Base-by-base conservation (phyloP, 2,888 invertebrate species). In the Sphecodes monilicornis region DNA sequence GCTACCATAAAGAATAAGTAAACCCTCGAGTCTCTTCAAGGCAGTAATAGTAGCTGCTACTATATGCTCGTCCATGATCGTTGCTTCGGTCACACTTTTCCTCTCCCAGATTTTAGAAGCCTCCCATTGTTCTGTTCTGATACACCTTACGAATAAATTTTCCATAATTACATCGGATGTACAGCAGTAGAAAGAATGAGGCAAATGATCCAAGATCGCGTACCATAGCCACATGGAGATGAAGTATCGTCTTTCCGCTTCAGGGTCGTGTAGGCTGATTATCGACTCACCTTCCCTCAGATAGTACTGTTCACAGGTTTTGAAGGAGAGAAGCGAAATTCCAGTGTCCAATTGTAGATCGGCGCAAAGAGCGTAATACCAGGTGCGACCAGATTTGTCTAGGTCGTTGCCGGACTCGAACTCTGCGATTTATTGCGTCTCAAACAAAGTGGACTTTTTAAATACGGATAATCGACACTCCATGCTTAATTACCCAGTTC, bases 171-270 rank as follows among this genome's bases (percentile, higher is more conserved):
- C 29, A 22, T 22, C 43, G 22, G 36, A n/a, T 2, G 6, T 26
- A 29, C 29, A n/a, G 8, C 29, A 29, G 29, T 1, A 22, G 26
- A 69, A 29, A 13, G 29, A 32, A 5, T 22, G 3, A 29, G 2
- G 11, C 29, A 22, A 16, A 43, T 13, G 29, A 72, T 50, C 50
- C 6, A 41, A 13, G 11, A 71, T 41, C 16, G 50, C 29, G 72
- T 93, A 96, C 97, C 96, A 95, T 41, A 97, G 94, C 96, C 96
- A 97, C 95, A 96, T 96, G 70, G 94, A 94, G 10, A 95, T 95
- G 81, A 96, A 95, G 89, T 96, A 96, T 91, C 96, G 95, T 91
- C 94, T 95, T 78, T 96, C 95, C 0, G 96, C 96, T 82, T 96
- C 95, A 0, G 95, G 95, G 83, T 96, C 95, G 84, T 95, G 94